Evolutionary conservation across 2,113 vertebrate species (phyloP).

Genomic region (Otis tarda): DNA sequence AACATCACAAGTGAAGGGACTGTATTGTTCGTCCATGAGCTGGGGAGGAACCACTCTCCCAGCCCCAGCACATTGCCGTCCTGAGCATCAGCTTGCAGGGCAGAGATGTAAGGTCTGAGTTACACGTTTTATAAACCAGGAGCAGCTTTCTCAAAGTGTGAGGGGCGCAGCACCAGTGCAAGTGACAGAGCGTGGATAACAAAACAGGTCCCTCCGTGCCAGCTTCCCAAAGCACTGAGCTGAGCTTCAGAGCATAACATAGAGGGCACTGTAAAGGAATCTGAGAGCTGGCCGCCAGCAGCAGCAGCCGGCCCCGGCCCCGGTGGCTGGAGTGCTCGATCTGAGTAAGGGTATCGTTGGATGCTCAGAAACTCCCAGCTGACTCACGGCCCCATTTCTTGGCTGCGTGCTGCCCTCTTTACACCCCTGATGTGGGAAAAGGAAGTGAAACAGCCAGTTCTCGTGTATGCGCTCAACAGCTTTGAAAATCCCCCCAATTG

Average conservation of each 20-base stretch:
- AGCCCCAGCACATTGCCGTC: neutral
- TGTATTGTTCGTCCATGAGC: neutral
- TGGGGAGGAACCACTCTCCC: neutral
- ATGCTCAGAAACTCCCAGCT: constrained; percentile 6
- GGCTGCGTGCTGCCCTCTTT: neutral
- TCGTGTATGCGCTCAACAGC: neutral
- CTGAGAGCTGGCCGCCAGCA: neutral
- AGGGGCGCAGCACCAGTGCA: accelerated
- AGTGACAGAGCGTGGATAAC: neutral
- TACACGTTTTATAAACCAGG: neutral
- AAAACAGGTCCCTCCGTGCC: accelerated
- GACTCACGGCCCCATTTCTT: neutral
- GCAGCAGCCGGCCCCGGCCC: neutral
- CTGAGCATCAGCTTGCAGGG: accelerated
- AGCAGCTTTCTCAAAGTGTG: neutral
- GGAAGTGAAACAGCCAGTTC: constrained; percentile 17
- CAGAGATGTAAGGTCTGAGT: neutral
- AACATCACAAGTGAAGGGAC: neutral
- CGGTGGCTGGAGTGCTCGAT: accelerated
- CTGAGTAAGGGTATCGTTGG: neutral
- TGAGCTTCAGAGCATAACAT: neutral
- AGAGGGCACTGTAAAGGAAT: neutral
- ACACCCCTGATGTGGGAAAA: constrained; percentile 29
- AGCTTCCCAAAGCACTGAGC: neutral
- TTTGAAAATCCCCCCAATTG: neutral